A percentile compares a stretch with the other conserved stretches of the same genome.
phyloP scores from a whole-genome alignment of 2,888 invertebrate species.

The Acrobeloides nanus region DNA sequence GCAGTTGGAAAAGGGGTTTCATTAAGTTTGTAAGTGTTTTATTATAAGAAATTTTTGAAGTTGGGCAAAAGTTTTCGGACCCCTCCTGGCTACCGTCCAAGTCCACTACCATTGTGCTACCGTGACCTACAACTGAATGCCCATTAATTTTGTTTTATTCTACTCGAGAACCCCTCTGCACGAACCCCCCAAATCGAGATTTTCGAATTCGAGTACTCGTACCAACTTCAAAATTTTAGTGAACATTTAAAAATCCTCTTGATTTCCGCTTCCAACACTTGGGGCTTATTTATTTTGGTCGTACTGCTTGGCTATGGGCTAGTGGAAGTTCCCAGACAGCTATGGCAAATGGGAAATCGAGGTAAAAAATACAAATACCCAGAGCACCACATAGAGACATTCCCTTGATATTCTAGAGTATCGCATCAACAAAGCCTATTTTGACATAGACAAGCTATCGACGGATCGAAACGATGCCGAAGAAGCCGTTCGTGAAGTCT shows the following conservation, averaged over 20 bases:
- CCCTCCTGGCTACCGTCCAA: not conserved
- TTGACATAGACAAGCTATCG: conserved; percentile 52
- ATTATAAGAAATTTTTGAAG: not conserved
- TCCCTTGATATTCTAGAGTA: conserved; percentile 25
- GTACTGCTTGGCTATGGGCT: conserved; percentile 84
- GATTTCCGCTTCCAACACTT: conserved; percentile 95
- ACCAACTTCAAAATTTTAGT: conserved; percentile 26
- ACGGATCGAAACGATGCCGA: conserved; percentile 93
- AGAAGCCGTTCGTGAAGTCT: conserved; percentile 84
- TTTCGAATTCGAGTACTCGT: conserved; percentile 6
- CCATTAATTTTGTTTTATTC: conserved; percentile 17
- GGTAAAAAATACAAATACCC: conserved; percentile 18
- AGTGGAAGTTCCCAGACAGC: conserved; percentile 78
- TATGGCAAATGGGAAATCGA: conserved; percentile 67
- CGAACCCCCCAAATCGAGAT: not conserved
- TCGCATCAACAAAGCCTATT: conserved; percentile 48
- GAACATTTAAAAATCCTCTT: conserved; percentile 88
- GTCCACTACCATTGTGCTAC: too few species aligned
- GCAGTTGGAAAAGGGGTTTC: conserved; percentile 80
- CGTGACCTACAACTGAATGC: too few species aligned
- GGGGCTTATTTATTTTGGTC: conserved; percentile 91
- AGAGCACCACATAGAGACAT: not conserved
- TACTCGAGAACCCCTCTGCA: not conserved
- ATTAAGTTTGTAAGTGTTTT: conserved; percentile 68
- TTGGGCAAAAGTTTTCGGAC: not conserved